A percentile compares a stretch with the other conserved stretches of the same genome.
Conservation (phyloP, 2,888 invertebrate genomes). For the Dione vanillae region DNA sequence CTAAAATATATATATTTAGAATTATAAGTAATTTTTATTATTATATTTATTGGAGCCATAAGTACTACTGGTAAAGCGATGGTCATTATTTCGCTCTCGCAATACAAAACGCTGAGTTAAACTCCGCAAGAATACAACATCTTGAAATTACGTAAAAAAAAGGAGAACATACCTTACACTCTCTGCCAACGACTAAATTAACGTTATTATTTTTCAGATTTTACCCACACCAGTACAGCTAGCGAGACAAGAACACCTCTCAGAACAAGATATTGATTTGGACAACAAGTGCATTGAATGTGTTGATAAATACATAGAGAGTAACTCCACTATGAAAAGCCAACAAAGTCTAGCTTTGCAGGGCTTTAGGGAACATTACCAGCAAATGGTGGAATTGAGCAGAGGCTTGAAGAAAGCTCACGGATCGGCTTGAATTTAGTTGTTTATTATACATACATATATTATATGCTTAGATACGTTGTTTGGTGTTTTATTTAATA, state of each 20-base stretch:
- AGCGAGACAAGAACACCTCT: constrained; percentile 76
- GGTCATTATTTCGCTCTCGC: no score
- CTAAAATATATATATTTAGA: no score
- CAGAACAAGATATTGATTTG: constrained; percentile 79
- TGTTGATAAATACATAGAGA: constrained; percentile 85
- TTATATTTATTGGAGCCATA: no score
- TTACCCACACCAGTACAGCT: constrained; percentile 71
- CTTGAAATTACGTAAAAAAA: no score
- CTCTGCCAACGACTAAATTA: no score
- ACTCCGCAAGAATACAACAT: no score
- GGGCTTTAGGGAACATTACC: constrained; percentile 87
- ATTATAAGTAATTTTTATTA: no score
- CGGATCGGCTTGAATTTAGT: constrained; percentile 70
- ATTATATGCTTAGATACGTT: constrained; percentile 54
- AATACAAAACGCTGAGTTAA: no score
- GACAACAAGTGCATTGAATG: constrained; percentile 84
- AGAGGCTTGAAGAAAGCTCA: constrained; percentile 88
- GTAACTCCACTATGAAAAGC: constrained; percentile 86
- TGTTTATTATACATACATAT: constrained; percentile 53
- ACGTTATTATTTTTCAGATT: constrained; percentile 59
- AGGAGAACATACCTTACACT: no score
- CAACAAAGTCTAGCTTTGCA: constrained; percentile 89
- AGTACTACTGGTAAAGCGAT: no score
- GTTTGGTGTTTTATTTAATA: constrained; percentile 36
- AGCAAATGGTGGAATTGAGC: constrained; percentile 83